A percentile compares a stretch with the other conserved stretches of the same genome.
Evolutionary conservation across 2,888 invertebrate genomes (phyloP).

Genomic region (Leptinotarsa tumamoca): DNA sequence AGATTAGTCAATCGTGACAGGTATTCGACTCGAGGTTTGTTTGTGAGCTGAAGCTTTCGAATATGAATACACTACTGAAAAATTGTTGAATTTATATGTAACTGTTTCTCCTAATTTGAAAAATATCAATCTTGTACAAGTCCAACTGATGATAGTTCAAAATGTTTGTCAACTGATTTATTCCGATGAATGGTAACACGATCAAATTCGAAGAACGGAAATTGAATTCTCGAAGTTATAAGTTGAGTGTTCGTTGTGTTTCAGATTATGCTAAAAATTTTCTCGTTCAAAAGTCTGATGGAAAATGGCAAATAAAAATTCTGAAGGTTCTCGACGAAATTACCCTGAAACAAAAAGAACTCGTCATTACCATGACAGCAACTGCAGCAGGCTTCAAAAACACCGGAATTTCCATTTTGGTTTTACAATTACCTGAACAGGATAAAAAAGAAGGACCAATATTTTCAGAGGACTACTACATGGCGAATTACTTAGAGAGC

Average conservation of each 20-base stretch:
- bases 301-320: slow-evolving; percentile 10
- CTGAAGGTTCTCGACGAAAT: not conserved
- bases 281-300: not conserved
- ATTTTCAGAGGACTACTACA: slow-evolving; percentile 46
- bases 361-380: not conserved
- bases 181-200: no score
- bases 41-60: no score
- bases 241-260: not conserved
- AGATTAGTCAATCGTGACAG: no score
- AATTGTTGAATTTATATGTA: no score
- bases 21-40: no score
- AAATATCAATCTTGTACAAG: no score
- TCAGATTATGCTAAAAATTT: slow-evolving; percentile 23
- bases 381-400: not conserved
- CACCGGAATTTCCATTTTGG: not conserved
- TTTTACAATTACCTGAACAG: not conserved
- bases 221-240: no score
- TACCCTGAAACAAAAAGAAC: not conserved
- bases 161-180: no score
- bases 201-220: no score
- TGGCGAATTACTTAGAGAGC: slow-evolving; percentile 41
- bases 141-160: no score
- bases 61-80: no score
- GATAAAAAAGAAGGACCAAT: slow-evolving; percentile 27
- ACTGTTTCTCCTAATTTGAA: no score